These are phyloP conservation scores for Etia nguti DNA, from an alignment of 2,113 vertebrate species.

Conservation along the genomic window DNA sequence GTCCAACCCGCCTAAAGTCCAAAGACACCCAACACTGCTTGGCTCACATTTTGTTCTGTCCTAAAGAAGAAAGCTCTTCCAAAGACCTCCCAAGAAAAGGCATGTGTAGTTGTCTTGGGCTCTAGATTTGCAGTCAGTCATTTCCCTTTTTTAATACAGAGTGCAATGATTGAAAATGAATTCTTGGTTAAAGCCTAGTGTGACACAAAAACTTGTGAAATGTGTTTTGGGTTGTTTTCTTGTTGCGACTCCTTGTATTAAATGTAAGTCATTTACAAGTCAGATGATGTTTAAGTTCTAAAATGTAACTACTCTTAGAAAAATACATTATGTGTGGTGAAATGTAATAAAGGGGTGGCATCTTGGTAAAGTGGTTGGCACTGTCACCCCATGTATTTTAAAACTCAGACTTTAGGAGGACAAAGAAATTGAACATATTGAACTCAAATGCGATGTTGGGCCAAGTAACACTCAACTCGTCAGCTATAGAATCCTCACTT, in stretches of 20 bases:
- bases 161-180: conserved; percentile 81
- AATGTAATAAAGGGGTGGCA: neutral
- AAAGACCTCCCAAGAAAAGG: conserved; percentile 70
- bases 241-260: neutral
- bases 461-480: neutral
- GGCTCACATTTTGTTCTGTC: conserved; percentile 37
- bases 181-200: neutral
- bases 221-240: neutral
- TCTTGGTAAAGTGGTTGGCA: neutral
- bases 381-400: neutral
- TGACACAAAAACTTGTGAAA: conserved; percentile 1
- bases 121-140: conserved; percentile 76
- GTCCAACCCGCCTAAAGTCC: conserved; percentile 14
- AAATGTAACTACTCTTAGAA: neutral
- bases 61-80: conserved; percentile 77
- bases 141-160: conserved; percentile 76
- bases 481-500: neutral
- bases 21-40: conserved; percentile 24
- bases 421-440: conserved; percentile 20
- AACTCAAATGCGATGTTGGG: neutral
- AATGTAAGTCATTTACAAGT: conserved; percentile 5
- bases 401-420: neutral
- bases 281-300: neutral
- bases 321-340: neutral
- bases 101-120: conserved; percentile 70